Evolutionary conservation across 2,113 vertebrate genomes (phyloP).

Genomic region (Tympanuchus pallidicinctus): DNA sequence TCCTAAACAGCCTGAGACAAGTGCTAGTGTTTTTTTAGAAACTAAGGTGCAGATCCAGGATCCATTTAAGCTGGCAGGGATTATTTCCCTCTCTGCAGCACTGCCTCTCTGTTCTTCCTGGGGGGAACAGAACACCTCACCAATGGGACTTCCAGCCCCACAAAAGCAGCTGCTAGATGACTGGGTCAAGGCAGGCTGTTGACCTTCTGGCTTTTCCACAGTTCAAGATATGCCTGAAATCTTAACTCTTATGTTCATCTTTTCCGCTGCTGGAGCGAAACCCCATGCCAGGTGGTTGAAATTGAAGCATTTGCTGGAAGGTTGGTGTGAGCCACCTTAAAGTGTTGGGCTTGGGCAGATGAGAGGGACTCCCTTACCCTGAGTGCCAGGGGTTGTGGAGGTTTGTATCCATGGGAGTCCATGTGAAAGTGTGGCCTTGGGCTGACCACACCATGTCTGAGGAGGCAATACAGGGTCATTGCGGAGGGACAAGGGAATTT

Average conservation of each 20-base stretch:
- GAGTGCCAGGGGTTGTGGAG: not conserved
- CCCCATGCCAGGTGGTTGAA: not conserved
- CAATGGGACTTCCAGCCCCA: not conserved
- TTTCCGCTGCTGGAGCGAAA: not conserved
- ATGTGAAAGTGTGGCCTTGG: not conserved
- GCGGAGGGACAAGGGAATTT: not conserved
- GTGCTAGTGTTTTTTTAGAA: not conserved
- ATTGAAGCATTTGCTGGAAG: not conserved
- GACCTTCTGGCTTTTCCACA: rapidly evolving
- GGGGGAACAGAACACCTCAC: not conserved
- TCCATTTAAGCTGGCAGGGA: not conserved
- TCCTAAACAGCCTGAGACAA: not conserved
- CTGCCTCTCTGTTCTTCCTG: not conserved
- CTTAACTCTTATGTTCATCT: rapidly evolving
- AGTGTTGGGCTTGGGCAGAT: not conserved
- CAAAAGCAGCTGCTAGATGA: not conserved
- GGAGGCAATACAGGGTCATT: not conserved
- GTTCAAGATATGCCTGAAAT: not conserved
- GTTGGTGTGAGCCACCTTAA: not conserved
- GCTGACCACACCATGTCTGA: not conserved
- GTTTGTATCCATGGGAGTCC: not conserved
- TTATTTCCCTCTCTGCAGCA: not conserved
- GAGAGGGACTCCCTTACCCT: not conserved
- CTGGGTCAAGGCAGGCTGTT: rapidly evolving
- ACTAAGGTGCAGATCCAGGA: not conserved